These are phyloP conservation scores for Patella vulgata DNA, from an alignment of 1,140 invertebrate genomes.

Conservation along the genomic window DNA sequence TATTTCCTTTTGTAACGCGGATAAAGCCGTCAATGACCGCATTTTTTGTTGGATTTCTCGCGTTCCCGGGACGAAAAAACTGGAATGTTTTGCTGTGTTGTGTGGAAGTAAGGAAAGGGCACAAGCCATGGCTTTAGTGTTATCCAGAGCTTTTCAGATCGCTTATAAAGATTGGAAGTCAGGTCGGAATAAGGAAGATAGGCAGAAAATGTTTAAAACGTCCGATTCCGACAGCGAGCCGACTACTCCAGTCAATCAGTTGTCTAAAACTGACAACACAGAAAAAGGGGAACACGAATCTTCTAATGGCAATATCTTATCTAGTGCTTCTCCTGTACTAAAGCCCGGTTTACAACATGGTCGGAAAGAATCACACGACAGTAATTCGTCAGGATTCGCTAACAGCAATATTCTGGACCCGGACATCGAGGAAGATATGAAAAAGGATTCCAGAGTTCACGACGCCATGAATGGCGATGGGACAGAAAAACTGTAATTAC, in stretches of 20 bases:
- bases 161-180: conserved; percentile 52
- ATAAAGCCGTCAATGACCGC: conserved; percentile 39
- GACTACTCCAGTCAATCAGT: background rate
- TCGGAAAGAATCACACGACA: background rate
- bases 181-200: background rate
- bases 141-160: conserved; percentile 53
- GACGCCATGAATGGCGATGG: conserved; percentile 3
- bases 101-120: conserved; percentile 52
- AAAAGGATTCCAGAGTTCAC: background rate
- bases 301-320: background rate
- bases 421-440: conserved; percentile 10
- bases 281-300: too few species aligned
- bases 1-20: conserved; percentile 48
- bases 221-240: background rate
- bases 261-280: background rate
- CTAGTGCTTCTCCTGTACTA: too few species aligned
- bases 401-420: conserved; percentile 16
- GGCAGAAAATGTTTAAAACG: background rate
- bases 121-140: conserved; percentile 49
- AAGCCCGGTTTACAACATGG: background rate
- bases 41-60: conserved; percentile 58
- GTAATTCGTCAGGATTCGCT: conserved; percentile 4
- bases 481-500: background rate
- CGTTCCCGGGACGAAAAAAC: conserved; percentile 12
- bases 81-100: conserved; percentile 50